phyloP scores from a whole-genome alignment of 2,888 invertebrate genomes.

The Lithophane leautieri region DNA sequence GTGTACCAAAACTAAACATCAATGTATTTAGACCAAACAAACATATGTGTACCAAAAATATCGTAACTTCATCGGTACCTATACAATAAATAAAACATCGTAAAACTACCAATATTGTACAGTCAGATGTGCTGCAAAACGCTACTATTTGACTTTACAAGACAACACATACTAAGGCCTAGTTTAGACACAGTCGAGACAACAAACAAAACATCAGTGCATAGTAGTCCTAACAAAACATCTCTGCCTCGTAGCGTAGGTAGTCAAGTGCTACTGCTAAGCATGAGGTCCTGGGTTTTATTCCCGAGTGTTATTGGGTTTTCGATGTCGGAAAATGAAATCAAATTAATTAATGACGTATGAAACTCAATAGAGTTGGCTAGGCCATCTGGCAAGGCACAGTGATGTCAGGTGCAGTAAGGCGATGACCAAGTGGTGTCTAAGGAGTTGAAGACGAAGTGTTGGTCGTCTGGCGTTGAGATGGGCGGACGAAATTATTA shows the following conservation, averaged over 20 bases:
- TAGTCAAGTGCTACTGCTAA: too few relatives aligned
- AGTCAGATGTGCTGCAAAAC: slow-evolving; percentile 44
- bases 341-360: too few relatives aligned
- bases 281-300: not conserved
- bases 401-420: too few relatives aligned
- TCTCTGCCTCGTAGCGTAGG: not conserved
- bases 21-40: slow-evolving; percentile 26
- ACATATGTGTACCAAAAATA: slow-evolving; percentile 3
- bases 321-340: too few relatives aligned
- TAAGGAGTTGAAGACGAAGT: too few relatives aligned
- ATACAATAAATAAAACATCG: slow-evolving; percentile 49
- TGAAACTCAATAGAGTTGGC: too few relatives aligned
- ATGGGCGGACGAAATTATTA: too few relatives aligned
- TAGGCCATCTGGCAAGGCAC: too few relatives aligned
- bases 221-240: not conserved
- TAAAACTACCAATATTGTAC: slow-evolving; percentile 21
- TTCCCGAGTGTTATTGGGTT: not conserved
- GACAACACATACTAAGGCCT: not conserved
- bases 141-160: slow-evolving; percentile 23
- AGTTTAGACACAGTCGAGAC: not conserved
- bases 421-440: too few relatives aligned
- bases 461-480: too few relatives aligned
- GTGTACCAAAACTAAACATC: not conserved
- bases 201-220: too few relatives aligned
- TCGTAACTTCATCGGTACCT: not conserved